Percentiles rank a stretch among this genome's conserved stretches.
Evolutionary conservation across 2,797 vertebrate genomes (phyloP).

Genomic region (Chloroceryle amazona): DNA sequence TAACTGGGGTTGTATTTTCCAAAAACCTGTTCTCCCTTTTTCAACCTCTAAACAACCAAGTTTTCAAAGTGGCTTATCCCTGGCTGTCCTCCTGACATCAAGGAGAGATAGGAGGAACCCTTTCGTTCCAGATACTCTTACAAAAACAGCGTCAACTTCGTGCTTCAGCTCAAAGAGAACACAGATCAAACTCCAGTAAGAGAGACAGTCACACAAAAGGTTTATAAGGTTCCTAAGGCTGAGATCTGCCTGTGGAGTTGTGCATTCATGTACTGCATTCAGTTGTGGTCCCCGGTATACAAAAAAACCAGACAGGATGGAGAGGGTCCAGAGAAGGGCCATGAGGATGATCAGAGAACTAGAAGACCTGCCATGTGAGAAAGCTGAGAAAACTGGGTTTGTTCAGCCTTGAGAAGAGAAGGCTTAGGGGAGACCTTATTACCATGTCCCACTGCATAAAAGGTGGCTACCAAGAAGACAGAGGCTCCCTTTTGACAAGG

Average conservation of each 20-base stretch:
- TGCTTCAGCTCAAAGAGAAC: background rate
- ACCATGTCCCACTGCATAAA: no score
- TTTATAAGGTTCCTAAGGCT: background rate
- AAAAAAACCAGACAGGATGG: no score
- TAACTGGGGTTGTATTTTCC: background rate
- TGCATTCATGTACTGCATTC: background rate
- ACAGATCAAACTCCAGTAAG: background rate
- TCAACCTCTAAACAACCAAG: background rate
- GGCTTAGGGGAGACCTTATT: no score
- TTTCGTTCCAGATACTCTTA: background rate
- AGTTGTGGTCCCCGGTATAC: no score
- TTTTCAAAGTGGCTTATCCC: background rate
- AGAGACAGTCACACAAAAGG: background rate
- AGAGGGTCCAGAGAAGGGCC: no score
- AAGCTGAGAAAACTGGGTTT: no score
- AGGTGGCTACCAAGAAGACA: no score
- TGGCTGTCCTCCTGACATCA: rapidly evolving
- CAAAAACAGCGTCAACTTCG: background rate
- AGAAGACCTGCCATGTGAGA: no score
- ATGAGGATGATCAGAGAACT: no score
- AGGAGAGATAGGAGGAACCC: background rate
- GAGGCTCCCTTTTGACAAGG: no score
- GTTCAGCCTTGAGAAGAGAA: no score
- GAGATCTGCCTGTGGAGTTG: background rate
- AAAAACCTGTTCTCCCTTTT: background rate